Evolutionary conservation across 2,113 vertebrate genomes (phyloP).

Genomic region (Tychaedon coryphoeus): DNA sequence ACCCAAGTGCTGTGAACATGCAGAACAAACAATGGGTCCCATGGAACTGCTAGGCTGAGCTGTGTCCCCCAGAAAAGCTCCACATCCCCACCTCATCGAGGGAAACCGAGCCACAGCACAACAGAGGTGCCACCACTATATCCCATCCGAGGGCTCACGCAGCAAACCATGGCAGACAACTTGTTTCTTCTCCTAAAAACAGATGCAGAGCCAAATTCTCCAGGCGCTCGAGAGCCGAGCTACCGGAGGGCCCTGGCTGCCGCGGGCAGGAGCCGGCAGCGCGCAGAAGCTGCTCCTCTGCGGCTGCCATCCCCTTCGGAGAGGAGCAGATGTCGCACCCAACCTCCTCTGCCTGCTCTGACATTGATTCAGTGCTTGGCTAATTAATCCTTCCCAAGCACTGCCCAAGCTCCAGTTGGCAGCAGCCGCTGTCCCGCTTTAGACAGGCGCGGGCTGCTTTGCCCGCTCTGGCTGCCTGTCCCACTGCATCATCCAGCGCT

Average conservation of each 20-base stretch:
- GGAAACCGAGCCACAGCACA: background rate
- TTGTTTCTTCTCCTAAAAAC: background rate
- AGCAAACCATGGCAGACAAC: background rate
- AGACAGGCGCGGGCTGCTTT: background rate
- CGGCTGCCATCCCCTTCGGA: background rate
- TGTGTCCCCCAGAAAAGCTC: background rate
- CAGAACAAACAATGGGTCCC: background rate
- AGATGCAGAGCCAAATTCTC: background rate
- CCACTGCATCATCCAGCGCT: background rate
- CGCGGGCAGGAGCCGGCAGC: rapidly evolving
- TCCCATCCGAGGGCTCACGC: background rate
- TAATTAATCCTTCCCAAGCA: background rate
- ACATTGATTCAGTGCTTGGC: background rate
- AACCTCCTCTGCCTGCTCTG: background rate
- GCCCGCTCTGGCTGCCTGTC: background rate
- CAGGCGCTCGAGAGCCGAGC: background rate
- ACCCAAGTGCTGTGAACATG: background rate
- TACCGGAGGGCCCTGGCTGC: background rate
- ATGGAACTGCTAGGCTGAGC: rapidly evolving
- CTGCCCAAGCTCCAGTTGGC: background rate
- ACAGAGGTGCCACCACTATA: background rate
- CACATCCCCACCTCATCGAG: rapidly evolving
- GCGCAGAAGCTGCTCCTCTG: background rate
- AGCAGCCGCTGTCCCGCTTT: background rate
- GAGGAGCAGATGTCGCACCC: background rate